phyloP scores from a whole-genome alignment of 2,797 vertebrate species.

The Atherinosoma microstoma region DNA sequence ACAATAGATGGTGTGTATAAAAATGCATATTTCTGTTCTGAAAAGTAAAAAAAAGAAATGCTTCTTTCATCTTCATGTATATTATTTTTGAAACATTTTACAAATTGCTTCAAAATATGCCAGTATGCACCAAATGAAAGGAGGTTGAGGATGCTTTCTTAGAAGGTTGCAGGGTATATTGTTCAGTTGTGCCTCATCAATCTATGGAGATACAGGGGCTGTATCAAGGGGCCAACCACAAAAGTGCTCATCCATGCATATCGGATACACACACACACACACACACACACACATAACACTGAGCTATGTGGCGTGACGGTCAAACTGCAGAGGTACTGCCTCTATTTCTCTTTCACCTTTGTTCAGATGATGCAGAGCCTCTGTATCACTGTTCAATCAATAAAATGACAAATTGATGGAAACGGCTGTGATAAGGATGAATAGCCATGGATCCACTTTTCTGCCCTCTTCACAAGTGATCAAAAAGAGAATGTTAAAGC shows the following conservation, averaged over 20 bases:
- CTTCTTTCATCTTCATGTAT: not conserved
- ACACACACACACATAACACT: too few species aligned
- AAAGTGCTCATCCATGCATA: slow-evolving; percentile 20
- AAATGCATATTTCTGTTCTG: slow-evolving; percentile 3
- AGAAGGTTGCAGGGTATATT: slow-evolving; percentile 55
- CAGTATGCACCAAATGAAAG: not conserved
- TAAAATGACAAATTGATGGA: slow-evolving; percentile 70
- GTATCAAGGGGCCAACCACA: slow-evolving; percentile 46
- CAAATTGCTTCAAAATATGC: not conserved
- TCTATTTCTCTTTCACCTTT: slow-evolving; percentile 44
- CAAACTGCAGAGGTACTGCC: slow-evolving; percentile 40
- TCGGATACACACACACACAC: slow-evolving; percentile 26
- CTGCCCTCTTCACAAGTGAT: slow-evolving; percentile 37
- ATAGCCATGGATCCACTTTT: slow-evolving; percentile 36
- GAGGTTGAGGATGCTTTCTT: slow-evolving; percentile 42
- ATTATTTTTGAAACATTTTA: not conserved
- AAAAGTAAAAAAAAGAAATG: slow-evolving; percentile 13
- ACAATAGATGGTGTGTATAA: slow-evolving; percentile 24
- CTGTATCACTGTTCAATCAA: slow-evolving; percentile 35
- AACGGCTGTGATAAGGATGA: slow-evolving; percentile 54
- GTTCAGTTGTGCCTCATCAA: slow-evolving; percentile 56
- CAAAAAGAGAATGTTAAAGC: slow-evolving; percentile 42
- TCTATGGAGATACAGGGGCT: slow-evolving; percentile 40
- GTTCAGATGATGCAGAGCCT: slow-evolving; percentile 29
- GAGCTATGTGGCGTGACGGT: slow-evolving; percentile 49